A percentile compares a stretch with the other conserved stretches of the same genome.
phyloP scores from a whole-genome alignment of 2,797 vertebrate genomes.

The Calcarius lapponicus region DNA sequence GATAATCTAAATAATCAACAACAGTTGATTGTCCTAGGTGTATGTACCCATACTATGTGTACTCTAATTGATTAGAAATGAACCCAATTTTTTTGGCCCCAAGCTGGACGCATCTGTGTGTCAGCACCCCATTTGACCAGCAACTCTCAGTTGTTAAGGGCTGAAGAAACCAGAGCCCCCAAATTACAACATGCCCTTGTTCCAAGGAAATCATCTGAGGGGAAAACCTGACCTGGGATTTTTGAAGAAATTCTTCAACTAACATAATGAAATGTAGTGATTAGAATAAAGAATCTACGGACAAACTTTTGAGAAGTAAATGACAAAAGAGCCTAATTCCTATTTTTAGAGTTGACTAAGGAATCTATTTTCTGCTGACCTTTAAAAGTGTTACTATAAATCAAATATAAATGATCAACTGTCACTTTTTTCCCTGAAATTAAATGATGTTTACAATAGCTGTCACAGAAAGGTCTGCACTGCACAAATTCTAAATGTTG shows the following conservation, averaged over 20 bases:
- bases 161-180: neutral
- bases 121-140: neutral
- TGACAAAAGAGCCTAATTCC: neutral
- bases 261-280: accelerated
- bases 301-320: neutral
- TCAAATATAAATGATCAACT: neutral
- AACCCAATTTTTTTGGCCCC: neutral
- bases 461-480: neutral
- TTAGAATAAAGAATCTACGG: neutral
- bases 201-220: neutral
- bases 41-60: too few species aligned
- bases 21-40: neutral
- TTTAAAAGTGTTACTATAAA: neutral
- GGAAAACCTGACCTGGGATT: neutral
- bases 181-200: accelerated
- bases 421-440: neutral
- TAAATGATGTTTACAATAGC: neutral
- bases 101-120: neutral
- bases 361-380: neutral
- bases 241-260: neutral
- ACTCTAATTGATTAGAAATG: neutral
- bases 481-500: neutral
- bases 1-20: neutral
- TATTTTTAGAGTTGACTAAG: neutral
- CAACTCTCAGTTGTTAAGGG: neutral